A percentile compares a stretch with the other conserved stretches of the same genome.
Conservation (phyloP, 2,888 invertebrate species). For the Cosmia trapezina region DNA sequence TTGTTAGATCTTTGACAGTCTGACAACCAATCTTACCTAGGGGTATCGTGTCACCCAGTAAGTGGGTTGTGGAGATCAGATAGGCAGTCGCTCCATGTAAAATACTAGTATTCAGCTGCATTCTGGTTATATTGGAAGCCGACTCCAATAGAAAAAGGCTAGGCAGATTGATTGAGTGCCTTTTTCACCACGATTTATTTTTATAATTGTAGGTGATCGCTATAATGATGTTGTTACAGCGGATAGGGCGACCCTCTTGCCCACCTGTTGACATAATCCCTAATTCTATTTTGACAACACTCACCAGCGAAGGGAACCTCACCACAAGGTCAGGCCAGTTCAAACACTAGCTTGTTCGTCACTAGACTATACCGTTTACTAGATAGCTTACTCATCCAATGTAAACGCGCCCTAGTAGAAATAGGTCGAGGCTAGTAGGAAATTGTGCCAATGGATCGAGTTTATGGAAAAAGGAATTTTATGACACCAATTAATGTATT, state of each 20-base stretch:
- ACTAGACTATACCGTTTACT: slow-evolving; percentile 7
- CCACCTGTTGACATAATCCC: slow-evolving; percentile 15
- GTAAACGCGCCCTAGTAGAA: slow-evolving; percentile 40
- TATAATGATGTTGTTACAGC: background rate
- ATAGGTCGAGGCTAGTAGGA: slow-evolving; percentile 52
- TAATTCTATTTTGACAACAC: slow-evolving; percentile 14
- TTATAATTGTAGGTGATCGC: background rate
- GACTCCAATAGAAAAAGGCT: no score
- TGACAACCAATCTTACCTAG: no score
- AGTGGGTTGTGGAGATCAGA: no score
- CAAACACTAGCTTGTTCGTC: slow-evolving; percentile 9
- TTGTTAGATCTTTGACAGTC: no score
- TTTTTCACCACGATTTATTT: background rate
- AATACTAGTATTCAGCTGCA: no score
- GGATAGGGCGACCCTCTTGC: background rate
- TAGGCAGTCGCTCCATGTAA: no score
- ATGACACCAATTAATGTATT: slow-evolving; percentile 54
- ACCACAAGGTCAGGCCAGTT: background rate
- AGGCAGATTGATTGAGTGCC: no score
- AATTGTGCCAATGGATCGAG: slow-evolving; percentile 54
- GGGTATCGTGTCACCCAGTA: no score
- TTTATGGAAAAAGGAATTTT: slow-evolving; percentile 62
- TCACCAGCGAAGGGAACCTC: background rate
- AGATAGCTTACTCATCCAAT: slow-evolving; percentile 11
- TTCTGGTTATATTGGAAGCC: no score